phyloP scores from a whole-genome alignment of 2,888 invertebrate species.

The Autographa gamma region DNA sequence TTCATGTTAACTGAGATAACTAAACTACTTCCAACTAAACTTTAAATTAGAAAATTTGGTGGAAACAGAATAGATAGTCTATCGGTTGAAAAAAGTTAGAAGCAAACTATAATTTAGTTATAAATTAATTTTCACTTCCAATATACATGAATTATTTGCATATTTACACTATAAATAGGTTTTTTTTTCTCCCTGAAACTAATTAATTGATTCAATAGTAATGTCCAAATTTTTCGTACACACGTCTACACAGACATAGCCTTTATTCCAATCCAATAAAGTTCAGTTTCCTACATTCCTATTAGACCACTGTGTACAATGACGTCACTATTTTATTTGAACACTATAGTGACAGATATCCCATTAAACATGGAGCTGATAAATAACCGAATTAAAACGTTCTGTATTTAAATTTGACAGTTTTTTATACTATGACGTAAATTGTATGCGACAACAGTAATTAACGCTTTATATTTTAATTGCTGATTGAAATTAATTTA shows the following conservation, averaged over 20 bases:
- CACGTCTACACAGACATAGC: neutral
- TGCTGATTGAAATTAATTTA: too few species aligned
- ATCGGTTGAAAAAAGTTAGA: too few species aligned
- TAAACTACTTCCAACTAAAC: too few species aligned
- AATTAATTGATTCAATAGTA: neutral
- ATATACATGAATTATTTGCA: too few species aligned
- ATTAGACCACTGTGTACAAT: neutral
- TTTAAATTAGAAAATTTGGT: too few species aligned
- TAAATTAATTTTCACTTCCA: too few species aligned
- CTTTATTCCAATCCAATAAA: neutral
- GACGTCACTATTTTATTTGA: neutral
- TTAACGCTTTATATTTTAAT: too few species aligned
- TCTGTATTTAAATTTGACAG: neutral
- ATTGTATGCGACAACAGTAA: too few species aligned
- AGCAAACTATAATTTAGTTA: too few species aligned
- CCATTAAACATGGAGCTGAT: constrained; percentile 1
- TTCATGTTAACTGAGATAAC: too few species aligned
- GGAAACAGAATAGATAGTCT: too few species aligned
- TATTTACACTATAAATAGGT: too few species aligned
- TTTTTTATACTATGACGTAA: neutral
- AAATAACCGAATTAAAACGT: neutral
- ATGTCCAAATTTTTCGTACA: neutral
- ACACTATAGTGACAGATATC: neutral
- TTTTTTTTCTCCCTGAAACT: neutral
- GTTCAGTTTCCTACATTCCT: neutral